These are phyloP conservation scores for Archivesica marissinica DNA, from an alignment of 1,140 invertebrate genomes.

Conservation along the genomic window DNA sequence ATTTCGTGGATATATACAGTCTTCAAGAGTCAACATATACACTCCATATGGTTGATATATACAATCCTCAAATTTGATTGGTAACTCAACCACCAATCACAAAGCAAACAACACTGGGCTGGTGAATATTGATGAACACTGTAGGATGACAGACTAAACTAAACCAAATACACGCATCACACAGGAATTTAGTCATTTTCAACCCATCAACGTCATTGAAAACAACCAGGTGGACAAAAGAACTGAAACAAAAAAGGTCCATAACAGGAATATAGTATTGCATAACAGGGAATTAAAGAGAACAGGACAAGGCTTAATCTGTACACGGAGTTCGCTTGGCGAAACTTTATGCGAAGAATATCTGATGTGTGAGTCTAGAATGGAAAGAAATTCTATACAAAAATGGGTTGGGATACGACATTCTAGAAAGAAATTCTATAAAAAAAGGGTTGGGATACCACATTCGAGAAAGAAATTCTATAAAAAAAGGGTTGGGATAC, in stretches of 20 bases:
- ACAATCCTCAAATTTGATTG: slow-evolving; percentile 36
- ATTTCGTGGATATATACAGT: slow-evolving; percentile 36
- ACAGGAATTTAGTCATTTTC: slow-evolving; percentile 32
- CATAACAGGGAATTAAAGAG: no score
- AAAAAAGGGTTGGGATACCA: no score
- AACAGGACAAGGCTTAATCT: no score
- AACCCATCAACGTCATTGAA: slow-evolving; percentile 46
- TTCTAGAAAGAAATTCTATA: no score
- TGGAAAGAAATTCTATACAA: no score
- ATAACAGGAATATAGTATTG: neutral
- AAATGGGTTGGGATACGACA: no score
- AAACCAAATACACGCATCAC: slow-evolving; percentile 49
- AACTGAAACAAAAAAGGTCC: slow-evolving; percentile 58
- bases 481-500: no score
- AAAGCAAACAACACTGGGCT: slow-evolving; percentile 18
- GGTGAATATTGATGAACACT: slow-evolving; percentile 34
- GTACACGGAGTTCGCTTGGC: no score
- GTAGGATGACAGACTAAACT: slow-evolving; percentile 39
- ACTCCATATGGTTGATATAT: slow-evolving; percentile 32
- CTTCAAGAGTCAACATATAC: slow-evolving; percentile 44
- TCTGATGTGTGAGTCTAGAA: no score
- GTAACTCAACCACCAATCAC: slow-evolving; percentile 27
- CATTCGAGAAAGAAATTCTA: no score
- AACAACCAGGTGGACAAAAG: slow-evolving; percentile 57
- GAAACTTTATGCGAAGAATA: no score